These are phyloP conservation scores for Machaerirhynchus nigripectus DNA, from an alignment of 2,113 vertebrate genomes.

Conservation along the genomic window DNA sequence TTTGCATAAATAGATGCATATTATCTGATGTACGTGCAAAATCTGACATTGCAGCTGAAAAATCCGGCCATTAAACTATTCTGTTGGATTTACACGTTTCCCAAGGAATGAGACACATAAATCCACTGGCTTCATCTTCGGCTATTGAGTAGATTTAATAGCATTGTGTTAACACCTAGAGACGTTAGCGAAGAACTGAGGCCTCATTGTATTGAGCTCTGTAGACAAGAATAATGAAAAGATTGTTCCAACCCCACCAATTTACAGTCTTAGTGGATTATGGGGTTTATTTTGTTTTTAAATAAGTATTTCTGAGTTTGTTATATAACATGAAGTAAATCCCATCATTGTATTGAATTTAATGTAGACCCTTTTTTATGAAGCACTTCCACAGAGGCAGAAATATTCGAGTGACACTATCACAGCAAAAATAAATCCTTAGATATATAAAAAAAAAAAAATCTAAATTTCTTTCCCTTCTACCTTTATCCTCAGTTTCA, in stretches of 20 bases:
- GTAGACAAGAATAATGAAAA: conserved; percentile 31
- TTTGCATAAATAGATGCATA: conserved; percentile 58
- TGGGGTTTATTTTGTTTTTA: conserved; percentile 33
- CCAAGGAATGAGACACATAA: conserved; percentile 46
- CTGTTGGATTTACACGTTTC: conserved; percentile 5
- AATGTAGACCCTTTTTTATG: not conserved
- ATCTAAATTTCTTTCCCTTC: not conserved
- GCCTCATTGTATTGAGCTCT: conserved; percentile 36
- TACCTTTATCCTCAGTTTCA: not conserved
- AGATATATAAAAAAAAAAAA: not conserved
- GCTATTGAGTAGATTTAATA: conserved; percentile 48
- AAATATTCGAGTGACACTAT: not conserved
- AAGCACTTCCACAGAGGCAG: not conserved
- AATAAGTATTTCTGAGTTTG: conserved; percentile 13
- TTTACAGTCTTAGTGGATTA: conserved; percentile 53
- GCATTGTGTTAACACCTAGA: conserved; percentile 67
- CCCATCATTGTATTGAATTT: not conserved
- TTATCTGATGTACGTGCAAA: conserved; percentile 56
- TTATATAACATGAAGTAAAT: conserved; percentile 36
- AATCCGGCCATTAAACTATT: conserved; percentile 42
- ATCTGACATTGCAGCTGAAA: conserved; percentile 40
- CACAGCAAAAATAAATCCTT: not conserved
- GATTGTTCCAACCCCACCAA: conserved; percentile 47
- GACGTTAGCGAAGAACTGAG: conserved; percentile 31
- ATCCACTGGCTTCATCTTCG: conserved; percentile 37